phyloP scores from a whole-genome alignment of 1,140 invertebrate genomes.

The Samia ricini region DNA sequence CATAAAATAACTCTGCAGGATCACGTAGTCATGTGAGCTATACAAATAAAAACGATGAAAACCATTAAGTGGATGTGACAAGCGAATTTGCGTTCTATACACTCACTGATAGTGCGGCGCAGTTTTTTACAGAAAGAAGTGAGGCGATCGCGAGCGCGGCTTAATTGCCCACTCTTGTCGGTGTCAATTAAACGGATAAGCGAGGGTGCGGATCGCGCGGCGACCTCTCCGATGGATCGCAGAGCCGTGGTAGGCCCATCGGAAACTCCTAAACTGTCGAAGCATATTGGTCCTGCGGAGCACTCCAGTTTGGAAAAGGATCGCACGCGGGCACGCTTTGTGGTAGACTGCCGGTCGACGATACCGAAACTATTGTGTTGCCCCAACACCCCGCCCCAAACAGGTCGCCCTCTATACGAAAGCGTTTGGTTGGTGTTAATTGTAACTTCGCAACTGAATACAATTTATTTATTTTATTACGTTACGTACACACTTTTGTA shows the following conservation, averaged over 20 bases:
- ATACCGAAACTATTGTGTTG: conserved; percentile 6
- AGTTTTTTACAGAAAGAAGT: conserved; percentile 72
- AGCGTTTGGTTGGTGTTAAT: conserved; percentile 44
- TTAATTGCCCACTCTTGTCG: conserved; percentile 63
- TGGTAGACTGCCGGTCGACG: conserved; percentile 55
- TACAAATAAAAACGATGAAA: conserved; percentile 12
- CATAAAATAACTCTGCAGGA: conserved; percentile 8
- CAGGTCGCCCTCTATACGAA: conserved; percentile 36
- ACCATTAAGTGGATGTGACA: background rate
- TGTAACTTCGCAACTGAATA: conserved; percentile 42
- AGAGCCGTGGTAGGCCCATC: conserved; percentile 44
- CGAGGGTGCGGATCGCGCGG: conserved; percentile 60
- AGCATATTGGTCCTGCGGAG: conserved; percentile 65
- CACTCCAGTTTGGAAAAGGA: conserved; percentile 67
- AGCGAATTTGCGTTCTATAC: conserved; percentile 15
- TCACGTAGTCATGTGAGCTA: background rate
- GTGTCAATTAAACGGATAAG: conserved; percentile 60
- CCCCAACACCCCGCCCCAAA: conserved; percentile 39
- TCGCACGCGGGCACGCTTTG: conserved; percentile 65
- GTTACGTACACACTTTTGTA: too few species aligned
- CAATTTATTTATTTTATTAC: conserved; percentile 10
- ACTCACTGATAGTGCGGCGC: conserved; percentile 72
- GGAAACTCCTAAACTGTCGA: conserved; percentile 58
- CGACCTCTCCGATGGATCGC: conserved; percentile 56
- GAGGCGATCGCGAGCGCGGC: conserved; percentile 63